Evolutionary conservation across 1,140 invertebrate genomes (phyloP), one percentile per base, ranked within the genome.

Genomic region (Aphidius gifuensis): DNA sequence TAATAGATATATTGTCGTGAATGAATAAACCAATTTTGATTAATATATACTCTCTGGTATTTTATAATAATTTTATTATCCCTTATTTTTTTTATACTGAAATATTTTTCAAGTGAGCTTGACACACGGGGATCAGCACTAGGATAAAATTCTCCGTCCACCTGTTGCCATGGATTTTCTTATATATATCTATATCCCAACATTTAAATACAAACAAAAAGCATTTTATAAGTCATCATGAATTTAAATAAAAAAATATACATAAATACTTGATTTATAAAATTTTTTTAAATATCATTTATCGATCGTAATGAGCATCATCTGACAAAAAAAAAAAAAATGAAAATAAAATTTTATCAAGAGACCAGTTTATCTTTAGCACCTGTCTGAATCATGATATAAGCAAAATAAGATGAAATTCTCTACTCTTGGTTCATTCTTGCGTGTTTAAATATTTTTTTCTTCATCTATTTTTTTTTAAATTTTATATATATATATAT

Each of bases 151-250:
- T 50, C 16, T 71, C 76, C 77, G 75, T 79, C 78, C 78, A 80
- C 78, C 77, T 80, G 79, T 79, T 80, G 79, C 78, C 76, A 72
- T 71, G 47, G 47, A 11, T 38, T 43, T 73, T 76, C 78, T 79
- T 79, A 77, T 70, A 64, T 68, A 65, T 69, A 45, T 16, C 40
- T 45, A 43, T 43, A 57, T 42, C 50, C 9, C 16, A 6, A 6
- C 47, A 49, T 49, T 6, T 49, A 32, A 32, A 32, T 1, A n/a
- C 5, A 49, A 21, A 6, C 46, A 47, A n/a, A 6, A 49, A 21
- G 46, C 46, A 47, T 9, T n/a, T n/a, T n/a, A n/a, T 47, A n/a
- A 16, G 9, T 45, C 47, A 9, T 48, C 21, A 45, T 38, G 32
- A 32, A 32, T 32, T 32, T 32, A 32, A 32, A 32, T 32, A 16